Evolutionary conservation across 2,113 vertebrate species (phyloP).

Genomic region (Mellivora capensis): DNA sequence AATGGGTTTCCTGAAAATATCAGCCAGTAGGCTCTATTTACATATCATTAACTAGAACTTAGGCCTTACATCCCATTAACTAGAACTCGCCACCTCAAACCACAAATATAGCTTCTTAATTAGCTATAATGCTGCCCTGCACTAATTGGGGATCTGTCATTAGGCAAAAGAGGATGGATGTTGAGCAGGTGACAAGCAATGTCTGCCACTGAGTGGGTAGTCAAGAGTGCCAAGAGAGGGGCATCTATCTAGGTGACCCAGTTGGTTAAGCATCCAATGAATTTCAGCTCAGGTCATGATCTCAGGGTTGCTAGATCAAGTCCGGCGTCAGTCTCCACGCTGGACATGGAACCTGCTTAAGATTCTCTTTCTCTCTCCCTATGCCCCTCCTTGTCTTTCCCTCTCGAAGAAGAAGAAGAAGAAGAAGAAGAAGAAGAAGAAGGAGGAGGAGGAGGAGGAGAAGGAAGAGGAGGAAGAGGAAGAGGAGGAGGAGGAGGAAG

Average conservation of each 20-base stretch:
- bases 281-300: not conserved
- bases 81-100: not conserved
- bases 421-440: too few relatives aligned
- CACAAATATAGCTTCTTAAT: not conserved
- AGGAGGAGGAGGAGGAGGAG: not conserved
- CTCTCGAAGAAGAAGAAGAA: too few relatives aligned
- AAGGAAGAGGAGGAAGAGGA: accelerated
- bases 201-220: not conserved
- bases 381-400: not conserved
- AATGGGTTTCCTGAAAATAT: not conserved
- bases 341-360: not conserved
- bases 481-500: too few relatives aligned
- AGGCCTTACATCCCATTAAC: not conserved
- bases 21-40: not conserved
- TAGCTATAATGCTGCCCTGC: not conserved
- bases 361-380: not conserved
- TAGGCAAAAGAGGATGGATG: not conserved
- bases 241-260: not conserved
- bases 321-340: not conserved
- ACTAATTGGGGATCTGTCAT: not conserved
- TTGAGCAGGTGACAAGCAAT: not conserved
- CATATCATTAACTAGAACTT: not conserved
- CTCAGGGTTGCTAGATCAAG: not conserved
- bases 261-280: not conserved
- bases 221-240: not conserved